Conservation (phyloP, 2,113 vertebrate species). For the Phalacrocorax brasilianus region DNA sequence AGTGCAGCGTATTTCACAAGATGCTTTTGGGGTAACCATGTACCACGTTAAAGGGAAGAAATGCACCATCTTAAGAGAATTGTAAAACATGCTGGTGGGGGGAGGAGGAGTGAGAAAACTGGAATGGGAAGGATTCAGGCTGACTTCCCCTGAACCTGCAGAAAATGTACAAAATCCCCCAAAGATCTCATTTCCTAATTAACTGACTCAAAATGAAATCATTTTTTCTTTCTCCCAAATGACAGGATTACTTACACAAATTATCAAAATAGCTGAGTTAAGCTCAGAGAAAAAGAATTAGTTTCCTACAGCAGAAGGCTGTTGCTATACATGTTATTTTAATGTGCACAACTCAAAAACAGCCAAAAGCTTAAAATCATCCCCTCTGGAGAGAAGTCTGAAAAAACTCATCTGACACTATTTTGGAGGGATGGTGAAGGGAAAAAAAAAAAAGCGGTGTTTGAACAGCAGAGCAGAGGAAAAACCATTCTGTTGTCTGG, state of each 20-base stretch:
- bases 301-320: constrained; percentile 62
- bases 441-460: neutral
- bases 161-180: constrained; percentile 49
- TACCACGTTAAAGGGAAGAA: neutral
- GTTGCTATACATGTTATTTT: constrained; percentile 58
- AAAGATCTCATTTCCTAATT: constrained; percentile 63
- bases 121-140: neutral
- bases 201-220: constrained; percentile 66
- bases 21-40: neutral
- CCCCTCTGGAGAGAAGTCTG: constrained; percentile 48
- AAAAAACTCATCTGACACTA: constrained; percentile 59
- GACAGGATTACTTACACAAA: constrained; percentile 66
- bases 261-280: constrained; percentile 64
- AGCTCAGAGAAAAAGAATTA: constrained; percentile 48
- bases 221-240: constrained; percentile 65
- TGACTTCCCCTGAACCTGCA: constrained; percentile 30
- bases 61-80: neutral
- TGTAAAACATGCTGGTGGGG: neutral
- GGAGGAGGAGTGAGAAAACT: neutral
- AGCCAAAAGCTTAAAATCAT: constrained; percentile 62
- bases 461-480: constrained; percentile 41
- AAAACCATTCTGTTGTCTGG: constrained; percentile 45
- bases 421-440: constrained; percentile 37
- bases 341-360: constrained; percentile 62
- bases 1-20: neutral